phyloP scores from a whole-genome alignment of 2,113 vertebrate genomes.

The Tragelaphus buxtoni region DNA sequence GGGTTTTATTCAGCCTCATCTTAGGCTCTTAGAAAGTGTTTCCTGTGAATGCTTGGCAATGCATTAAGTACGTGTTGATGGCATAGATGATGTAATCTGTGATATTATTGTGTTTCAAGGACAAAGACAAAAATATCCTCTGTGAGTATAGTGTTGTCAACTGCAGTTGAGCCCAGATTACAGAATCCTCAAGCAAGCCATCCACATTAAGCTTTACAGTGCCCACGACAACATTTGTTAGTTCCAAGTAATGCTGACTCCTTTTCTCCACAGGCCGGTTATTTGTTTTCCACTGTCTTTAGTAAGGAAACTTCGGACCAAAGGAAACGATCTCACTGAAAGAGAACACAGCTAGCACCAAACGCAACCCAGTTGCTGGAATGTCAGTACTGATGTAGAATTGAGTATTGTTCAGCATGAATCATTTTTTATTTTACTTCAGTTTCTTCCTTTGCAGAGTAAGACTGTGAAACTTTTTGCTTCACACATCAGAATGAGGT shows the following conservation, averaged over 20 bases:
- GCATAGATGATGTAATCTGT: not conserved
- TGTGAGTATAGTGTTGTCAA: not conserved
- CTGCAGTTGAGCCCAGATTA: not conserved
- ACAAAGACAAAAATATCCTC: not conserved
- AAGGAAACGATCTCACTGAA: not conserved
- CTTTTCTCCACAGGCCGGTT: not conserved
- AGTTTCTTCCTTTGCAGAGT: not conserved
- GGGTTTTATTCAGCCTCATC: not conserved
- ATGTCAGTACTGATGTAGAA: accelerated
- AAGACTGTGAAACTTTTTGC: not conserved
- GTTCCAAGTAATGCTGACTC: not conserved
- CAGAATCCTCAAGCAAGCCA: not conserved
- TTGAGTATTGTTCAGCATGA: not conserved
- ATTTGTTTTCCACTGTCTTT: not conserved
- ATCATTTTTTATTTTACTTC: not conserved
- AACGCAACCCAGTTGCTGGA: not conserved
- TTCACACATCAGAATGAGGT: not conserved
- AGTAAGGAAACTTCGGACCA: not conserved
- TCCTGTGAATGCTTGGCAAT: not conserved
- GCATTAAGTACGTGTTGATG: not conserved
- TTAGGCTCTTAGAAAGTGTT: not conserved
- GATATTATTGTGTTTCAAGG: not conserved
- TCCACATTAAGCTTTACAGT: accelerated
- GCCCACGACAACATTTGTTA: not conserved
- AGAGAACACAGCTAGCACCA: not conserved